Evolutionary conservation across 2,113 vertebrate species (phyloP), one percentile per base, ranked within the genome.

Genomic region (Cepphus grylle): DNA sequence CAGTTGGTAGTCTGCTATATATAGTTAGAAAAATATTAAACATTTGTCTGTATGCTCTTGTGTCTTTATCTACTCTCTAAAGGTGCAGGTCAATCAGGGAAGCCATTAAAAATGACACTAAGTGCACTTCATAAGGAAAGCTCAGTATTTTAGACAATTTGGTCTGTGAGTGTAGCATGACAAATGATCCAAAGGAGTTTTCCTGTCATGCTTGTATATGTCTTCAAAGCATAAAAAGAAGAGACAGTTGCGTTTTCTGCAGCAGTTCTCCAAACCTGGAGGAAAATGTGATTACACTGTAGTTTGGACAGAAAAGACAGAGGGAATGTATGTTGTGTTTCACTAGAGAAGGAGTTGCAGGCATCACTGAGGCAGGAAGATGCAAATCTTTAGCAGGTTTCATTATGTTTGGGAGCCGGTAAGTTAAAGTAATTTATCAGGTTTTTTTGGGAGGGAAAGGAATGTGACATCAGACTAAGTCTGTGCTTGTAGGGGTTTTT

Each of bases 401-500:
- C 98, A 98, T 97, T 99, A 99, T 87, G 98, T 99, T 58, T 99
- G 98, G 98, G 98, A 99, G 95, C 97, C 98, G 99, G 99, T 99
- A 97, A 99, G 99, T 98, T 94, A 72, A 67, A 90, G 45, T 36
- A 42, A 93, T 74, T 79, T 38, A 67, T 38, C 34, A 40, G 6
- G 6, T 4, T 53, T 72, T 18, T 18, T 8, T 13, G 55, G 36
- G 40, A 20, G 26, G 18, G 49, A 17, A 49, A 45, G 27, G 8
- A 63, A 42, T 15, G 22, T 86, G 52, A 43, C 23, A 40, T 82
- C 36, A 65, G 32, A 61, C 32, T 22, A 38, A 81, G 34, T 53
- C n/a, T 63, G 30, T 89, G 47, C 10, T 82, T 59, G 12, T 4
- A 42, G 21, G 23, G 25, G 6, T 22, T 77, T 80, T 80, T 47